Evolutionary conservation across 2,797 vertebrate species (phyloP).

Genomic region (Phalanger gymnotis): DNA sequence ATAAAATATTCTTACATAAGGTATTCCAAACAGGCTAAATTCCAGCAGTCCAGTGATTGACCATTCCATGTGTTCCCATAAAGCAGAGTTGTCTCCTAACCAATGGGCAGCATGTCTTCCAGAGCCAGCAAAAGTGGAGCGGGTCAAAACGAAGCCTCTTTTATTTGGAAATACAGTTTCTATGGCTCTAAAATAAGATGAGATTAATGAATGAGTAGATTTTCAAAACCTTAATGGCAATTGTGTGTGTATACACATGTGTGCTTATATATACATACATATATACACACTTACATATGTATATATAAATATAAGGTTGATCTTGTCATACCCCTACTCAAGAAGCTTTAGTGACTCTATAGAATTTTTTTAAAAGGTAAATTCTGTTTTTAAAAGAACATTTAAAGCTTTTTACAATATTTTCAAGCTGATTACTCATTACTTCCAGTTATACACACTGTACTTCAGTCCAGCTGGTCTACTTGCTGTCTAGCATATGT

Average conservation of each 20-base stretch:
- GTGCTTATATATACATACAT: too few relatives aligned
- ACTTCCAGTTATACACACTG: neutral
- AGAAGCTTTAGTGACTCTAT: neutral
- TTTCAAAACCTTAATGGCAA: neutral
- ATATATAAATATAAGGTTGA: neutral
- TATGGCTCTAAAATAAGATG: conserved; percentile 86
- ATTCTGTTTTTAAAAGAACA: neutral
- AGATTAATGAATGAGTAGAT: neutral
- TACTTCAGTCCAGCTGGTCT: neutral
- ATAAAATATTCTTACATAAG: conserved; percentile 89
- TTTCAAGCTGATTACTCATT: neutral
- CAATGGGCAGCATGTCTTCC: conserved; percentile 95
- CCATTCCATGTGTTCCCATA: conserved; percentile 97
- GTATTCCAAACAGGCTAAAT: conserved; percentile 94
- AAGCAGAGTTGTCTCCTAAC: conserved; percentile 96
- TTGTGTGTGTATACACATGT: too few relatives aligned
- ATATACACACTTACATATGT: too few relatives aligned
- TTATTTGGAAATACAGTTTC: conserved; percentile 87
- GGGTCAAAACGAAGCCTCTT: conserved; percentile 92
- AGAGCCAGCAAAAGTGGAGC: conserved; percentile 95
- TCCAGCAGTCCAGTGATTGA: conserved; percentile 95
- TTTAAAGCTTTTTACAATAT: neutral
- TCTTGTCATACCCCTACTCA: neutral
- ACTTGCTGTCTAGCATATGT: neutral
- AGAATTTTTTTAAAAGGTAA: neutral